Evolutionary conservation across 2,797 vertebrate genomes (phyloP), one percentile per base, ranked within the genome.

Genomic region (Danio jaintianensis): DNA sequence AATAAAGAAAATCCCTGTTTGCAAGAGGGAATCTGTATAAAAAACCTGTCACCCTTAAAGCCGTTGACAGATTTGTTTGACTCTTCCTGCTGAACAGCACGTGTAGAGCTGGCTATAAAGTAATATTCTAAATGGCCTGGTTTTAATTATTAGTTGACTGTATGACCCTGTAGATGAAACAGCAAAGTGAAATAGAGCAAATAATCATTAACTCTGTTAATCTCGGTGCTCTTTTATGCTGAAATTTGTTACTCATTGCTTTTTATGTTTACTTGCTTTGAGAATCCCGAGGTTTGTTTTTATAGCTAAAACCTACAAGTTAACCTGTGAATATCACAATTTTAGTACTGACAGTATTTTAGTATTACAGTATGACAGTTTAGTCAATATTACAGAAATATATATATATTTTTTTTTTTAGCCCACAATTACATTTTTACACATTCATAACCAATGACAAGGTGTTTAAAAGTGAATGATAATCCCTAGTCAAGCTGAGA

Each of bases 201-300:
- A 71, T 83, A 91, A 91, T 88, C 78, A 91, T 91, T 92, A 90
- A 90, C 89, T 45, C 69, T 59, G 53, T 79, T n/a, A n/a, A n/a
- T n/a, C n/a, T n/a, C 45, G 12, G 69, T 79, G 75, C 61, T 63
- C 58, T 78, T 72, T 69, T 76, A 52, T 79, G 75, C 71, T 82
- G 62, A 84, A 67, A 82, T 63, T 62, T 64, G 81, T 83, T 55
- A 61, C 70, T 79, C 4, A 16, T 76, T 79, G 53, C 20, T 75
- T 42, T 77, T 82, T 56, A 12, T 80, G 61, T 83, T 71, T 75
- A 79, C 47, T 40, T 52, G 15, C 61, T 63, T 42, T 63, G 38
- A 43, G 9, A 63, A 16, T 20, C 7, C 18, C 56, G 18, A 29
- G 29, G 29, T 29, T 29, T 29, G 29, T 29, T 29, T n/a, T 29